Conservation (phyloP, 2,113 vertebrate genomes). For the Eudyptes chrysolophus region DNA sequence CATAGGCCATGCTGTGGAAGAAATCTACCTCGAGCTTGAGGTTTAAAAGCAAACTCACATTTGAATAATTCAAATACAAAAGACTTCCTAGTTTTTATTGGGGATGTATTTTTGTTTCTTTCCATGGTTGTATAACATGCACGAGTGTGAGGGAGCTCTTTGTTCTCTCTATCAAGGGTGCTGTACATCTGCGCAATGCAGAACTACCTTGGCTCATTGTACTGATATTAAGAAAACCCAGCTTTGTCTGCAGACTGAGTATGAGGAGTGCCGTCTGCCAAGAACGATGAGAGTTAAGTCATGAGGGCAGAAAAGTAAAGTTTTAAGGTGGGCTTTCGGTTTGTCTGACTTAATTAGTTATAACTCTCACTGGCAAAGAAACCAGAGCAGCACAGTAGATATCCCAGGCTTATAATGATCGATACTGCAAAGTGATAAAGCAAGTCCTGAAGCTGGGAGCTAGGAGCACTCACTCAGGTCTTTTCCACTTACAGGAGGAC, state of each 20-base stretch:
- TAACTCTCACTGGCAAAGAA: neutral
- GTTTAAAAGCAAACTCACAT: neutral
- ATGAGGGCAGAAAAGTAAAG: neutral
- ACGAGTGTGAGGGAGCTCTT: neutral
- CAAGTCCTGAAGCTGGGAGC: neutral
- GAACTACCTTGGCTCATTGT: neutral
- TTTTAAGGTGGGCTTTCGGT: neutral
- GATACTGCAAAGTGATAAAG: neutral
- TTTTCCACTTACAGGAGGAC: neutral
- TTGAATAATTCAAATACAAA: constrained; percentile 26
- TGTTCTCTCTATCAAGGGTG: neutral
- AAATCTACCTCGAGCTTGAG: neutral
- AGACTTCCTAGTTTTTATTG: neutral
- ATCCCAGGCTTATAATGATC: neutral
- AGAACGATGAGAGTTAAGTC: neutral
- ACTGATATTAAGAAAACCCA: neutral
- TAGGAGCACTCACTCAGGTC: neutral
- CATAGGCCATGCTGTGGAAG: neutral
- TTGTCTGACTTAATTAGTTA: neutral
- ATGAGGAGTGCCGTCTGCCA: neutral
- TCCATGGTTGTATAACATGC: neutral
- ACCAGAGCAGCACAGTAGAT: neutral
- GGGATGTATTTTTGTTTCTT: constrained; percentile 5
- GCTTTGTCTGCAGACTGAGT: neutral
- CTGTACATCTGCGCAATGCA: neutral